These are phyloP conservation scores for Drosophila subobscura DNA, from an alignment of 1,140 invertebrate genomes.

Conservation along the genomic window DNA sequence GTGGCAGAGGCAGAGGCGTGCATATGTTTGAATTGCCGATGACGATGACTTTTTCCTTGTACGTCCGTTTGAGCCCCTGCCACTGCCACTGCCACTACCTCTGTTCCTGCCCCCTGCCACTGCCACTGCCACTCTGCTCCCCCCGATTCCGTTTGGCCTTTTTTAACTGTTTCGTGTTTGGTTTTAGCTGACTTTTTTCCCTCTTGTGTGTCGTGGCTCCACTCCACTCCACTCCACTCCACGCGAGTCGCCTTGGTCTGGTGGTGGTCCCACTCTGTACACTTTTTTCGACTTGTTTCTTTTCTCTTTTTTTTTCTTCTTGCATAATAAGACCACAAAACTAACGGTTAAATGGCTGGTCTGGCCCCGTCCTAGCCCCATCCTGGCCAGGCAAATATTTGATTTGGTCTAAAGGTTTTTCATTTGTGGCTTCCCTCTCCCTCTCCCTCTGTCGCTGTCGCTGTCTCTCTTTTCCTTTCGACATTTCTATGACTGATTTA, in stretches of 20 bases:
- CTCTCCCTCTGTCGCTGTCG: conserved; percentile 3
- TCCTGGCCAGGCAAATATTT: conserved; percentile 74
- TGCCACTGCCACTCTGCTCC: neutral
- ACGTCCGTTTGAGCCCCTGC: conserved; percentile 28
- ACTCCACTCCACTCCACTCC: neutral
- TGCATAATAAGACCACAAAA: conserved; percentile 81
- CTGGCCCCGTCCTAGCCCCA: conserved; percentile 42
- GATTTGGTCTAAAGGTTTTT: conserved; percentile 80
- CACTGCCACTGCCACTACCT: too few species aligned
- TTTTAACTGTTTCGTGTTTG: conserved; percentile 80
- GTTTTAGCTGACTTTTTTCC: conserved; percentile 60
- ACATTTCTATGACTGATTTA: conserved; percentile 82
- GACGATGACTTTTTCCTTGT: conserved; percentile 79
- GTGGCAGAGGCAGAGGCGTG: conserved; percentile 48
- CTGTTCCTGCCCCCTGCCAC: neutral
- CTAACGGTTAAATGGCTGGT: conserved; percentile 77
- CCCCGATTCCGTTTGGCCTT: conserved; percentile 36
- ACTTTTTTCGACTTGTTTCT: conserved; percentile 19
- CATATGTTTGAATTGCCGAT: conserved; percentile 83
- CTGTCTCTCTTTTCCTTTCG: conserved; percentile 42
- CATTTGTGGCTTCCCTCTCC: conserved; percentile 48
- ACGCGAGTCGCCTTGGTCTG: conserved; percentile 25
- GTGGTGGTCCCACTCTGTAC: conserved; percentile 66
- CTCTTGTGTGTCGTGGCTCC: conserved; percentile 45
- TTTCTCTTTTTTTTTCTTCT: conserved; percentile 46